Conservation (phyloP, 2,113 vertebrate species). For the Psilopsiagon aurifrons region DNA sequence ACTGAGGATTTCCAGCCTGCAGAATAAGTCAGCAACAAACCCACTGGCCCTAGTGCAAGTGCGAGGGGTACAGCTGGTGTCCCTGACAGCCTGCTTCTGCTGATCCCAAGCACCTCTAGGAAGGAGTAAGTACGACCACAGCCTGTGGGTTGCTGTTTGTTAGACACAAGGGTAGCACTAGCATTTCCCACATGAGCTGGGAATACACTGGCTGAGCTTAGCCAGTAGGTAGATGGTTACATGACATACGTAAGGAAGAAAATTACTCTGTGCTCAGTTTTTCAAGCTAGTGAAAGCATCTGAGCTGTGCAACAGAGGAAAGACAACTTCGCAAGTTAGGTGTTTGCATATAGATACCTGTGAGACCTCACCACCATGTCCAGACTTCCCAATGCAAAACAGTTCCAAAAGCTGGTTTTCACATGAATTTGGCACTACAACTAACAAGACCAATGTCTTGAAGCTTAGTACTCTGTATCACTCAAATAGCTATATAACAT, state of each 20-base stretch:
- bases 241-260: rapidly evolving
- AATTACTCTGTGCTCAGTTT: background rate
- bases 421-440: background rate
- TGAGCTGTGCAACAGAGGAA: background rate
- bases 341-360: background rate
- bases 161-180: background rate
- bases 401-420: background rate
- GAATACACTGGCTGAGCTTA: background rate
- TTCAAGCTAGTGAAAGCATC: background rate
- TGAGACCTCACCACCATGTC: background rate
- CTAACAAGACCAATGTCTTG: background rate
- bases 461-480: background rate
- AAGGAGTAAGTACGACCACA: background rate
- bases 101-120: background rate
- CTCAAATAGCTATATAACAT: background rate
- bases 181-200: background rate
- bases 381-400: background rate
- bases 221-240: background rate
- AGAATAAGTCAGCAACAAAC: background rate
- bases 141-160: background rate
- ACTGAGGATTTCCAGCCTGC: background rate
- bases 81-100: rapidly evolving
- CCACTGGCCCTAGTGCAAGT: background rate
- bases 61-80: background rate
- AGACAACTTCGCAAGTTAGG: background rate